Conservation (phyloP, 2,113 vertebrate genomes). For the Naja naja region DNA sequence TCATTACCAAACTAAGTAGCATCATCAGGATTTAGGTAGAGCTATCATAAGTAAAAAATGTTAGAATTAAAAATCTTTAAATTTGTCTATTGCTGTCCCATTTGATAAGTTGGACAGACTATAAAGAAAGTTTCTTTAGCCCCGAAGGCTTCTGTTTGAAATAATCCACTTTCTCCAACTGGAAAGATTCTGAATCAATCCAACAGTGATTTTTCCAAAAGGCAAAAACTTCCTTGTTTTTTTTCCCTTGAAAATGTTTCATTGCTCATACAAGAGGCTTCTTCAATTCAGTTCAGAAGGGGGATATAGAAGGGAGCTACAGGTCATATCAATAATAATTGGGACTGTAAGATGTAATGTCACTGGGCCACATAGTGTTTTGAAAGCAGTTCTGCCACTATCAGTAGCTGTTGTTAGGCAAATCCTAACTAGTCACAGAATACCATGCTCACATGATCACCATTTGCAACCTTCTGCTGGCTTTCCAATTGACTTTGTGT, state of each 20-base stretch:
- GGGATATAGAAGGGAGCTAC: not conserved
- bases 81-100: not conserved
- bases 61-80: not conserved
- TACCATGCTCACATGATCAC: not conserved
- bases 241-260: not conserved
- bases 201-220: not conserved
- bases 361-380: not conserved
- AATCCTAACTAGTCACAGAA: not conserved
- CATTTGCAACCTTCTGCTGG: not conserved
- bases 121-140: not conserved
- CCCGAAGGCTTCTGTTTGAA: not conserved
- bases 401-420: not conserved
- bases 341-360: not conserved
- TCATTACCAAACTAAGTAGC: not conserved
- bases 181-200: not conserved
- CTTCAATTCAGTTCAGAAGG: not conserved
- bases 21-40: not conserved
- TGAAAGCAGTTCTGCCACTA: not conserved
- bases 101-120: not conserved
- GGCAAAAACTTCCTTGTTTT: not conserved
- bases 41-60: not conserved
- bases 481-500: not conserved
- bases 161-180: not conserved
- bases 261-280: not conserved
- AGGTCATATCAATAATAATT: not conserved